These are phyloP conservation scores for Speoplatyrhinus poulsoni DNA, from an alignment of 2,113 vertebrate species.

Conservation along the genomic window DNA sequence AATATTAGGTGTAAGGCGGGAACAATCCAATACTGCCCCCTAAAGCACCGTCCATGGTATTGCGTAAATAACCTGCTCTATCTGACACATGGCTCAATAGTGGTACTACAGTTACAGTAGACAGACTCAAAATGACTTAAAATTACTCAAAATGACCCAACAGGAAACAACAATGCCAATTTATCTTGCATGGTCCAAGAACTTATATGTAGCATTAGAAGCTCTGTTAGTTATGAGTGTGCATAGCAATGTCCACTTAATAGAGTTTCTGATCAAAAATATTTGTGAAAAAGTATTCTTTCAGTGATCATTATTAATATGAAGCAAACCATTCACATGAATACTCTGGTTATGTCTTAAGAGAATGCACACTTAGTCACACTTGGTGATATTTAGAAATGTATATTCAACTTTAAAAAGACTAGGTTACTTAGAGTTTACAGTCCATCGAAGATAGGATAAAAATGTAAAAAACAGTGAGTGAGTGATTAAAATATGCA, in stretches of 20 bases:
- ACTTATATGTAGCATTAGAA: neutral
- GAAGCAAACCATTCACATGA: constrained; percentile 35
- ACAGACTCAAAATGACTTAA: neutral
- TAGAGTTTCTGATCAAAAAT: constrained; percentile 41
- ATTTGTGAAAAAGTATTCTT: neutral
- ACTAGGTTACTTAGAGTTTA: constrained; percentile 1
- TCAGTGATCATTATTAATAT: constrained; percentile 12
- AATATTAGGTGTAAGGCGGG: neutral
- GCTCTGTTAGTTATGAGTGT: constrained; percentile 4
- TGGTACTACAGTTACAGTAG: constrained; percentile 13
- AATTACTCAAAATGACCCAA: neutral
- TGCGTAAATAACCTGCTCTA: constrained; percentile 51
- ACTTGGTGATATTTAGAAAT: constrained; percentile 9
- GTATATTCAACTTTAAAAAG: constrained; percentile 19
- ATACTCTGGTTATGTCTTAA: neutral
- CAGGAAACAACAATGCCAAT: neutral
- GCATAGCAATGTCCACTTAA: constrained; percentile 31
- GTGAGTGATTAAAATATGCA: neutral
- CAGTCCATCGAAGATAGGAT: constrained; percentile 10
- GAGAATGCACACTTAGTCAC: neutral
- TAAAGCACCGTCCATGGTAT: constrained; percentile 54
- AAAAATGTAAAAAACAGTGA: constrained; percentile 11
- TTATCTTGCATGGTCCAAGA: neutral
- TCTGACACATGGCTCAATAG: constrained; percentile 11
- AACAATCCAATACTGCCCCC: constrained; percentile 56